Percentiles rank a stretch among this genome's conserved stretches.
Conservation (phyloP, 1,140 invertebrate genomes). For the Odontomachus brunneus region DNA sequence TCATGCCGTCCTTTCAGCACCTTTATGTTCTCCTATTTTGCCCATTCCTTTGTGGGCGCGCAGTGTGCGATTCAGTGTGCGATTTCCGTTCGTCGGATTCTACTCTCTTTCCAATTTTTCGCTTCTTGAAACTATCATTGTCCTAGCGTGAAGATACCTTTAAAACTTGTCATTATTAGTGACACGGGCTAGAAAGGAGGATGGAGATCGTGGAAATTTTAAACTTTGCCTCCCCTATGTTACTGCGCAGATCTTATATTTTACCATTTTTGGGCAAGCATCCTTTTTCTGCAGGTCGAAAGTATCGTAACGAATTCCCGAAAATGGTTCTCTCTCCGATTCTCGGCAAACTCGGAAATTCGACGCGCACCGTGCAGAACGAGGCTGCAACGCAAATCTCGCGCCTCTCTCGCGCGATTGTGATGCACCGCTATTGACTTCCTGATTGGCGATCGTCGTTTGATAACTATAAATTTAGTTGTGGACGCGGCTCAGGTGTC, state of each 20-base stretch:
- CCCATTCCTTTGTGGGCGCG: conserved; percentile 58
- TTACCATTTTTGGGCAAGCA: conserved; percentile 53
- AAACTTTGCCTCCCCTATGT: conserved; percentile 46
- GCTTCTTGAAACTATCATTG: neutral
- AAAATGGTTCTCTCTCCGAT: too few relatives aligned
- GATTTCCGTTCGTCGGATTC: neutral
- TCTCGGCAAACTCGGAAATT: too few relatives aligned
- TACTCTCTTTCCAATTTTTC: conserved; percentile 14
- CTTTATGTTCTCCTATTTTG: too few relatives aligned
- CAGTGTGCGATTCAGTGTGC: too few relatives aligned
- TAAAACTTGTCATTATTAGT: conserved; percentile 58
- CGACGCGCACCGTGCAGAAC: too few relatives aligned
- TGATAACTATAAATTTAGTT: neutral
- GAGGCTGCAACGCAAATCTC: neutral
- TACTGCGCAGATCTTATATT: conserved; percentile 59
- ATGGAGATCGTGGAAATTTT: conserved; percentile 68
- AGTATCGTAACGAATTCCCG: conserved; percentile 52
- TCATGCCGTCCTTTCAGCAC: too few relatives aligned
- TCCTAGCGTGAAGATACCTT: conserved; percentile 61
- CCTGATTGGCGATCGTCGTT: neutral
- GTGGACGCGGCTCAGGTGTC: neutral
- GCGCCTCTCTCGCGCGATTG: neutral
- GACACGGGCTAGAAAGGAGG: conserved; percentile 20
- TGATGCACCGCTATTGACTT: neutral
- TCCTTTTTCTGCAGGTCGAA: conserved; percentile 50